Percentiles rank a stretch among this genome's conserved stretches.
Conservation (phyloP, 1,140 invertebrate species). For the Monochamus saltuarius region DNA sequence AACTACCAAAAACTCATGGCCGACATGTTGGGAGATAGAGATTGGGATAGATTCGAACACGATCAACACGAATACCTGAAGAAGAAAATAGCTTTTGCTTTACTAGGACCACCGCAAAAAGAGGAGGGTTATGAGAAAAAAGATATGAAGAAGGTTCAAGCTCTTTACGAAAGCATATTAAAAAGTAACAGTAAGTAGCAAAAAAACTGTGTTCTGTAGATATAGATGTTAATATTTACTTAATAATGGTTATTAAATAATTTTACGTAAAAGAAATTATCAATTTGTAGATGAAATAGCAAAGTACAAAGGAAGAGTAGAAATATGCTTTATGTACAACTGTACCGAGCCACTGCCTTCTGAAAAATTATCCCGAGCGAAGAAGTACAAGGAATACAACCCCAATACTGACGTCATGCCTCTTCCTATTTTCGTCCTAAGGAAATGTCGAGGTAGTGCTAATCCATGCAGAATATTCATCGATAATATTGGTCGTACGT, state of each 20-base stretch:
- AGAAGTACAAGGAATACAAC: conserved; percentile 38
- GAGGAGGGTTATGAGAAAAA: conserved; percentile 33
- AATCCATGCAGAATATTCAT: conserved; percentile 48
- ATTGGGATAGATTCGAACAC: conserved; percentile 43
- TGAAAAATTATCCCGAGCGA: conserved; percentile 35
- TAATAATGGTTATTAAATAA: conserved; percentile 4
- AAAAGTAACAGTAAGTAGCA: conserved; percentile 35
- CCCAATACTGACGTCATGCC: conserved; percentile 38
- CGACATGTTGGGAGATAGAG: conserved; percentile 42
- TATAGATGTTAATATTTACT: background rate
- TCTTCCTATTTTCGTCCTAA: conserved; percentile 42
- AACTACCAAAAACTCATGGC: conserved; percentile 40
- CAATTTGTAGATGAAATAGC: conserved; percentile 15
- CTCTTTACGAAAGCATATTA: conserved; percentile 31
- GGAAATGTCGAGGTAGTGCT: conserved; percentile 38
- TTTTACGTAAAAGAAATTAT: background rate
- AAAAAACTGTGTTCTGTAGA: no score
- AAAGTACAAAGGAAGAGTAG: conserved; percentile 35
- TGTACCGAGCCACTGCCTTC: conserved; percentile 40
- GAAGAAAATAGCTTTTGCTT: conserved; percentile 42
- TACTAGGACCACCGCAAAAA: conserved; percentile 34
- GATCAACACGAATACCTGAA: conserved; percentile 36
- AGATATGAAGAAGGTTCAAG: conserved; percentile 25
- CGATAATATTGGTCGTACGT: conserved; percentile 46
- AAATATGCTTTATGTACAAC: conserved; percentile 42